phyloP scores from a whole-genome alignment of 2,888 invertebrate species.

The Meiosimyza platycephala region DNA sequence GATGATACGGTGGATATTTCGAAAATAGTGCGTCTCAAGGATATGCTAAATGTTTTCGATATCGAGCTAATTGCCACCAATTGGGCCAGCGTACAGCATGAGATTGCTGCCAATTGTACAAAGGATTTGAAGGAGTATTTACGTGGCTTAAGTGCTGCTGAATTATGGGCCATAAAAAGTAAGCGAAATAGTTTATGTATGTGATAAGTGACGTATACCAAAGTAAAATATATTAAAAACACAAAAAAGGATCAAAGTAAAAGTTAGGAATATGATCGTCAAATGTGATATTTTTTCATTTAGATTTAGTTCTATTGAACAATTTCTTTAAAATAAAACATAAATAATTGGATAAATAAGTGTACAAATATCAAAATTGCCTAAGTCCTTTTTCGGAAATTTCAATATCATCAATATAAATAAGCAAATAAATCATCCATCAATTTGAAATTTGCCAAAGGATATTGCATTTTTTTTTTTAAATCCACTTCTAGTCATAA shows the following conservation, averaged over 20 bases:
- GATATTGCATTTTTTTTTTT: too few species aligned
- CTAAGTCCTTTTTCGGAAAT: too few species aligned
- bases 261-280: too few species aligned
- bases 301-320: too few species aligned
- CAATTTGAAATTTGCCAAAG: too few species aligned
- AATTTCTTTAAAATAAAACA: too few species aligned
- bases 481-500: too few species aligned
- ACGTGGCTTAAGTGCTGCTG: slow-evolving; percentile 56
- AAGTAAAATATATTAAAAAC: not conserved
- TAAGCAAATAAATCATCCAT: too few species aligned
- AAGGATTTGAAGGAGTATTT: slow-evolving; percentile 63
- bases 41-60: slow-evolving; percentile 64
- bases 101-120: slow-evolving; percentile 59
- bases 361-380: too few species aligned
- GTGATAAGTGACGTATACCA: not conserved
- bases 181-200: slow-evolving; percentile 49
- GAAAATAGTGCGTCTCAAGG: slow-evolving; percentile 58
- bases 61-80: slow-evolving; percentile 57
- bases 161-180: slow-evolving; percentile 67
- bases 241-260: not conserved
- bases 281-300: too few species aligned
- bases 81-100: slow-evolving; percentile 55
- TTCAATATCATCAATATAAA: too few species aligned
- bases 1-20: slow-evolving; percentile 50
- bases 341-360: too few species aligned